These are phyloP conservation scores for Vanessa cardui DNA, from an alignment of 2,888 invertebrate species.

Conservation along the genomic window DNA sequence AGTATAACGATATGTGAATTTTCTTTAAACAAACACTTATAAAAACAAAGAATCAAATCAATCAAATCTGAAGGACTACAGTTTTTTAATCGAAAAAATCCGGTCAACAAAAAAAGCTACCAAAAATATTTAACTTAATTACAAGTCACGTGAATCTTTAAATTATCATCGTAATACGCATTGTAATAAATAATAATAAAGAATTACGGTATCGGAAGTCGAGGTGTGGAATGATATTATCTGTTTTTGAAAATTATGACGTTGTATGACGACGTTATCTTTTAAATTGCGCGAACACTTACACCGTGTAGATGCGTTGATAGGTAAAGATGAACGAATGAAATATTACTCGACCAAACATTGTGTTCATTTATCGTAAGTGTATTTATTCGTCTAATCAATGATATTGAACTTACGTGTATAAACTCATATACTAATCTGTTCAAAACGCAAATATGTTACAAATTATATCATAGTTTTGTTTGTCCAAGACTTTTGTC, in stretches of 20 bases:
- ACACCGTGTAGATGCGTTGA: slow-evolving; percentile 43
- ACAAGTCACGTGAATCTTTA: neutral
- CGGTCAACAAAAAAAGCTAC: neutral
- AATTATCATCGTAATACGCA: slow-evolving; percentile 1
- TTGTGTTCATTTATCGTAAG: no score
- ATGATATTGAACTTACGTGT: no score
- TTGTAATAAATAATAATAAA: slow-evolving; percentile 10
- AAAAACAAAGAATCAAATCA: no score
- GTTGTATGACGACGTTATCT: slow-evolving; percentile 33
- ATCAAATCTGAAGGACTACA: no score
- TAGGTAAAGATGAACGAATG: slow-evolving; percentile 40
- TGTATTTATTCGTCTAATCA: no score
- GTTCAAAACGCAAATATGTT: no score
- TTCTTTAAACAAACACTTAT: no score
- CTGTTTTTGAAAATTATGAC: slow-evolving; percentile 34
- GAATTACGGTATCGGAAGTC: slow-evolving; percentile 28
- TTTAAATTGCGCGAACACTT: slow-evolving; percentile 39
- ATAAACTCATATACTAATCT: no score
- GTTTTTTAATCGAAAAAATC: neutral
- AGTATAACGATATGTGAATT: no score
- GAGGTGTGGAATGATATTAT: slow-evolving; percentile 27
- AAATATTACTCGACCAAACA: slow-evolving; percentile 14
- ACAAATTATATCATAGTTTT: no score
- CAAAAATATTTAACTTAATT: neutral
- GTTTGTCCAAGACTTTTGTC: no score